phyloP scores from a whole-genome alignment of 2,888 invertebrate genomes.

The Sarcophaga subvicina region DNA sequence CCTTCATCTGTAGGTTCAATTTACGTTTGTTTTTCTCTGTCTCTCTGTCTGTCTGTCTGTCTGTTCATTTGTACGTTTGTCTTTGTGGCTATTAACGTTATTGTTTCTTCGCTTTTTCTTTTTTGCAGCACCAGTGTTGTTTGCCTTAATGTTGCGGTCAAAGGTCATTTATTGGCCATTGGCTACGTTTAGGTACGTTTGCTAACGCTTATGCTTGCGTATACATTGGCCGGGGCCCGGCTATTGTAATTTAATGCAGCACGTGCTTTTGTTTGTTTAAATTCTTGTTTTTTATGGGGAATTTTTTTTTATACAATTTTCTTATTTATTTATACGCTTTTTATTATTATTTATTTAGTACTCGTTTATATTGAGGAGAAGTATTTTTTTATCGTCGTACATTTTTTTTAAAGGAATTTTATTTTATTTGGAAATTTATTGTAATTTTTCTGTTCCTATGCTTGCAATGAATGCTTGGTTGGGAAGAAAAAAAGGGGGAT shows the following conservation, averaged over 20 bases:
- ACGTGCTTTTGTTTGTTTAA: slow-evolving; percentile 52
- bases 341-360: background rate
- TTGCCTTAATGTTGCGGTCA: slow-evolving; percentile 53
- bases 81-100: background rate
- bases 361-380: too few relatives aligned
- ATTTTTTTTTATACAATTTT: background rate
- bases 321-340: background rate
- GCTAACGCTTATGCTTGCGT: too few relatives aligned
- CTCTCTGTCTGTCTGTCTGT: background rate
- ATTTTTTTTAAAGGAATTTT: background rate
- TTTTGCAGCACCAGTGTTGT: background rate
- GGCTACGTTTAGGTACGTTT: too few relatives aligned
- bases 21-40: background rate
- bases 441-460: too few relatives aligned
- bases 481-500: background rate
- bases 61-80: background rate
- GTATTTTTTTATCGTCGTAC: too few relatives aligned
- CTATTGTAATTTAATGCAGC: slow-evolving; percentile 58
- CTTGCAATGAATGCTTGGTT: background rate
- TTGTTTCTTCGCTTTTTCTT: background rate
- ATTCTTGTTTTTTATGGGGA: background rate
- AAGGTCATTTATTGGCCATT: slow-evolving; percentile 28
- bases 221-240: background rate
- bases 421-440: slow-evolving; percentile 9
- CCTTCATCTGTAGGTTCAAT: too few relatives aligned